These are phyloP conservation scores for Eumacrocentrus americanus DNA, from an alignment of 2,888 invertebrate species.

Conservation along the genomic window DNA sequence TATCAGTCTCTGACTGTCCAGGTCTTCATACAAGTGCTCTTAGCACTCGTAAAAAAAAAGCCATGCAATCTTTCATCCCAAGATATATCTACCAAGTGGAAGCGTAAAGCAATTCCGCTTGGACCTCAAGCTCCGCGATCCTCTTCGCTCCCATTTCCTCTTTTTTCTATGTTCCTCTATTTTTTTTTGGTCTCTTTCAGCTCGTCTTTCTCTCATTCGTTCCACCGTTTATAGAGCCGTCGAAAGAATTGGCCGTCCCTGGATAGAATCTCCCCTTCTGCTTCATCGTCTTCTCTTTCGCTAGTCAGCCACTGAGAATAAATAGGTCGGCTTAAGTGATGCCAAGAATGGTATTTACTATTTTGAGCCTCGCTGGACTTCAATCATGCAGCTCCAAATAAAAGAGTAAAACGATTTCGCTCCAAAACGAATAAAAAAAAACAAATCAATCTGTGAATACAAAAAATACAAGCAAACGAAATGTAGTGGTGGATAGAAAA, in stretches of 20 bases:
- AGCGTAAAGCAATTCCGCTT: slow-evolving; percentile 28
- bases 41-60: too few species aligned
- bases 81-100: slow-evolving; percentile 26
- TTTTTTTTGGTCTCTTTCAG: neutral
- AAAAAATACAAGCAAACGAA: slow-evolving; percentile 17
- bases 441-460: slow-evolving; percentile 3
- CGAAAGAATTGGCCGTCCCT: slow-evolving; percentile 19
- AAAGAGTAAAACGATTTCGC: slow-evolving; percentile 10
- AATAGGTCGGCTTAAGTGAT: slow-evolving; percentile 32
- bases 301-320: slow-evolving; percentile 27
- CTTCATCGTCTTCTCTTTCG: neutral
- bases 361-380: slow-evolving; percentile 27
- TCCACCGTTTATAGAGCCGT: slow-evolving; percentile 21
- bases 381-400: slow-evolving; percentile 11
- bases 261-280: slow-evolving; percentile 14
- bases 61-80: too few species aligned
- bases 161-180: slow-evolving; percentile 9
- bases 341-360: slow-evolving; percentile 36
- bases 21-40: slow-evolving; percentile 12
- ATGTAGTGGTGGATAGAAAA: slow-evolving; percentile 9
- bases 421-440: neutral
- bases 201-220: slow-evolving; percentile 8
- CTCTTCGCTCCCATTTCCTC: slow-evolving; percentile 18
- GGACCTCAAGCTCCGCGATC: slow-evolving; percentile 27
- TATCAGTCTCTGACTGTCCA: slow-evolving; percentile 1